Base-by-base conservation (phyloP, 2,888 invertebrate species). In the Petrolisthes cinctipes region DNA sequence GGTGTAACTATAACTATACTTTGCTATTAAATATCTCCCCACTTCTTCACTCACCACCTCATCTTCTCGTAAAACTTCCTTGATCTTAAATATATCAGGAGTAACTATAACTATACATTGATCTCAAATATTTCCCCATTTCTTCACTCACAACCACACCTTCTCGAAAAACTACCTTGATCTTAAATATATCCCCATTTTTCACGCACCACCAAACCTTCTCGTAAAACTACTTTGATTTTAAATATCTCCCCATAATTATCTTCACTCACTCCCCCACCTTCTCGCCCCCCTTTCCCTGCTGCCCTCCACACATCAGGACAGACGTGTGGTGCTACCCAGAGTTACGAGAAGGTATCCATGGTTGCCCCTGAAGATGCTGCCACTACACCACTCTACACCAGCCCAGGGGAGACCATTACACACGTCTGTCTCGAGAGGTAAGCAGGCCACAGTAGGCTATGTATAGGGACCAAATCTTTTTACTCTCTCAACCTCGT, bases 381-480 rank as follows among this genome's bases (percentile, higher is more conserved):
- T n/a, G n/a, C 75, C 20, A n/a, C 23, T n/a, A 23, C 75, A 23
- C 75, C 75, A 4, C 75, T 75, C 17, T n/a, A 23, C 75, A 17
- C 75, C 11, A n/a, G 20, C 75, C 11, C 75, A 75, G 75, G 75
- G 17, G n/a, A 5, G 57, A 80, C 66, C n/a, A 23, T 78, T 9
- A 85, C 85, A 9, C n/a, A 23, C 11, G 85, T 37, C 54, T 80
- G 75, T 53, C 37, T 86, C 5, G 9, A 23, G 5, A 20, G 11
- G 11, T n/a, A 23, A 3, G 11, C 76, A 14, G 1, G 20, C 9
- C 73, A 6, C 71, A n/a, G n/a, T n/a, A n/a, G n/a, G n/a, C n/a
- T 37, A 37, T 37, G 37, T 37, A 37, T 37, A 2, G 37, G 37
- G 37, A 37, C 37, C 37, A 37, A 37, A 0, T 37, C 0, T 37